Base-by-base conservation (phyloP, 1,140 invertebrate genomes). In the Diachasma alloeum region DNA sequence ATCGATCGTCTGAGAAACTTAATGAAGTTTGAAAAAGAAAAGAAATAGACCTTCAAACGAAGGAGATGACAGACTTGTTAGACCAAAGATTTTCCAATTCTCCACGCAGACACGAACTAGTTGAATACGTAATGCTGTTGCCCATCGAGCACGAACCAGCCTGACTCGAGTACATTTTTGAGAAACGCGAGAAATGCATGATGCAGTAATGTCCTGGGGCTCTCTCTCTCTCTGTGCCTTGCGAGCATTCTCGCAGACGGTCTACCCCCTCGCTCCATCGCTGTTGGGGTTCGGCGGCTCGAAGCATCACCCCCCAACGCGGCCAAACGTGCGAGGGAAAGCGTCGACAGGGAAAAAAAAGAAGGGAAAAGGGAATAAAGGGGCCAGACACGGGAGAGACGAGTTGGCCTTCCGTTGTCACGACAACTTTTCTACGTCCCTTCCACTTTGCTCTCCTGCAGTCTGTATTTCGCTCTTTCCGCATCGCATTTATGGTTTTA, bases 131-230 rank as follows among this genome's bases (percentile, higher is more conserved):
- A 56, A 66, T 66, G 59, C 8, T 4, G 31, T 15, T 19, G n/a
- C 11, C 36, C n/a, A 68, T 68, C 15, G 36, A 66, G 59, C 59
- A 66, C 59, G 59, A 68, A 68, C 31, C 59, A 9, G 59, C 10
- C 36, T 36, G 4, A 31, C 31, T 36, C 66, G 36, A 36, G 66
- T 68, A 68, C 31, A 11, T 36, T 68, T 22, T 59, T 17, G 9
- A 39, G 36, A 68, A 68, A 39, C 36, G n/a, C 66, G 26, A 37
- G 66, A 68, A 68, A 68, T 68, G 66, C 66, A 68, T 68, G 66
- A 68, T 68, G 66, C 36, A 68, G 66, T 68, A 68, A 68, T 37
- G 66, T 39, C 31, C 36, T 68, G 59, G 59, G 59, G 36, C 66
- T 68, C 5, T 66, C 13, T 66, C 2, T 31, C 31, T 26, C 13